Base-by-base conservation (phyloP, 2,797 vertebrate species). In the Dipus sagitta region DNA sequence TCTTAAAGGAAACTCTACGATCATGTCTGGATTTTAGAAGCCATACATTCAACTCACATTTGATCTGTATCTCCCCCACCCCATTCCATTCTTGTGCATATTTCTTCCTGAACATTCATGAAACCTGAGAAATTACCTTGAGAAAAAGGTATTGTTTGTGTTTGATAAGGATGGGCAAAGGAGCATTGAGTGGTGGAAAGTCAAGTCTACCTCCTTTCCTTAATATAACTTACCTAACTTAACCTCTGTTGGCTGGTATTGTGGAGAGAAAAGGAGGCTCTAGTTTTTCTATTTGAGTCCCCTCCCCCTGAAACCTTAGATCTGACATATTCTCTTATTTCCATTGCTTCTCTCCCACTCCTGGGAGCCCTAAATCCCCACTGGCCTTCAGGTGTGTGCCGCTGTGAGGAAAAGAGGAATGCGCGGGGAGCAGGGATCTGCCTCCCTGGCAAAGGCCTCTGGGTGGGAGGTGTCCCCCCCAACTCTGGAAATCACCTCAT, bases 111-210 rank as follows among this genome's bases (percentile, higher is more conserved):
- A 60, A 26, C 18, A 30, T 82, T 92, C 32, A 79, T 3, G 47
- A 95, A 88, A 58, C 65, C 76, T 68, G 93, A 88, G 54, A 74
- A 68, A 24, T 84, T 91, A n/a, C 28, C 65, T 13, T 77, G 76
- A 86, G 42, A 32, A 87, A 79, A 75, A 68, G 34, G 0, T 47
- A 58, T 47, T 52, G 71, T 11, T 32, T 86, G 71, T 72, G 14
- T 90, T 91, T 86, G 58, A 42, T 89, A 75, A 86, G 12, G 24
- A 32, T 91, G 42, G 79, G 52, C 62, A 82, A 58, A 77, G 28
- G 62, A 14, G 3, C 23, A 52, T 26, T 71, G 62, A 67, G 14
- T 15, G 28, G 26, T 26, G n/a, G 26, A 2, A 64, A 38, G 21
- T 24, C 26, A 28, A 28, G 23, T 83, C 62, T 1, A 3, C 34